Base-by-base conservation (phyloP, 2,113 vertebrate genomes). In the Elephantulus edwardii region DNA sequence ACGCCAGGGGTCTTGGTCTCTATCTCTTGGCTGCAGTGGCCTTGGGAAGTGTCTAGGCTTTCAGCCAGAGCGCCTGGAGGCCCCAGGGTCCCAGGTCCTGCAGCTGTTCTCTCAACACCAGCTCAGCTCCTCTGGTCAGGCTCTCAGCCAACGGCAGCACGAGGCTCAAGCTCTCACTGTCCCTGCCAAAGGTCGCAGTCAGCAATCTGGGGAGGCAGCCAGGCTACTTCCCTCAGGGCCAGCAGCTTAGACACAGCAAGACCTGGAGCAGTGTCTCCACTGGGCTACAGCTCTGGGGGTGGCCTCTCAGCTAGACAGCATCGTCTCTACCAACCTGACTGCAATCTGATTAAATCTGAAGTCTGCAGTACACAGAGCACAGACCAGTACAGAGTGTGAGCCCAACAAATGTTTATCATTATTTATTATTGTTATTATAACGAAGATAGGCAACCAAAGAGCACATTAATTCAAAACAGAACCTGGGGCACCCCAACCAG, bases 201-300 rank as follows among this genome's bases (percentile, higher is more conserved):
- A 96, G 94, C 86, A 70, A 35, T 92, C 82, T 94, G 78, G 91
- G 87, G 95, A 95, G 88, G 75, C 56, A 58, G 75, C 92, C 91
- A 88, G 93, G 72, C 75, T 70, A 82, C 91, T 95, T 95, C 94
- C 71, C 74, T 56, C 54, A 5, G 38, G 80, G 56, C 6, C 30
- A 71, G 48, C 48, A 64, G 81, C 40, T 85, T 68, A 82, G 62
- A 83, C 58, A 87, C 64, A 93, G 50, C 28, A 68, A 83, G 86
- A 54, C 78, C 35, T 46, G n/a, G 19, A 83, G 66, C 54, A 48
- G 40, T 0, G 5, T 81, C 48, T 93, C 40, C 56, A 66, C 38
- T 44, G 66, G 86, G 58, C 70, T 52, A 0, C 52, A 78, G 77
- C 35, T 40, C 82, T 71, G 42, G 60, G 46, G 30, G n/a, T 46